Evolutionary conservation across 2,797 vertebrate genomes (phyloP), one percentile per base, ranked within the genome.

Genomic region (Remorina albescens): DNA sequence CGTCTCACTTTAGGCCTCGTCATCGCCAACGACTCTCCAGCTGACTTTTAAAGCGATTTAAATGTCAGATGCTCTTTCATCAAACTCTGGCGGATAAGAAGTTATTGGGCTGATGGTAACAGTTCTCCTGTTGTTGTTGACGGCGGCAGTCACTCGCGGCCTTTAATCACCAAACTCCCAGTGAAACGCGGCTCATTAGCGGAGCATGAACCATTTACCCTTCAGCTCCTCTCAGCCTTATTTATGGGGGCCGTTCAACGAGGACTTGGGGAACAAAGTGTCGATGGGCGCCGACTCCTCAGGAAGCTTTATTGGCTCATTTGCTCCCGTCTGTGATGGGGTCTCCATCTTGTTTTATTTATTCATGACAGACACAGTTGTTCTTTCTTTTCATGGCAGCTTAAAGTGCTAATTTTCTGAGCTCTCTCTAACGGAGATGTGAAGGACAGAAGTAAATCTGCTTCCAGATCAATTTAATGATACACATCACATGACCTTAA

Each of bases 161-260:
- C 1, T 71, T 80, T 68, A 62, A 58, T 78, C 60, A 69, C 47
- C 74, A 44, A 56, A 63, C 60, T 23, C 54, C 74, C 19, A 36
- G 19, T 65, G 47, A 80, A 49, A 30, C 2, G 9, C 4, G 25
- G 26, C 67, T 86, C 76, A 76, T 81, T 83, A 81, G 36, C 49
- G 8, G 51, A 70, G 11, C 6, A 78, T 19, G 15, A 76, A 15
- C 28, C 73, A 66, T 80, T 70, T 69, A 66, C 64, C 53, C 47
- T 16, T 70, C 60, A 46, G 54, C 67, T 66, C 56, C 49, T 10
- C 50, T 66, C 55, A 12, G 1, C 71, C 61, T 73, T 64, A 78
- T 71, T 78, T 65, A 62, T 75, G 8, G 60, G 50, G 57, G 19
- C 64, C 18, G 53, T 19, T 49, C 3, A 13, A 30, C 21, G 23